These are phyloP conservation scores for Apocheima hispidaria DNA, from an alignment of 2,888 invertebrate genomes.

Conservation along the genomic window DNA sequence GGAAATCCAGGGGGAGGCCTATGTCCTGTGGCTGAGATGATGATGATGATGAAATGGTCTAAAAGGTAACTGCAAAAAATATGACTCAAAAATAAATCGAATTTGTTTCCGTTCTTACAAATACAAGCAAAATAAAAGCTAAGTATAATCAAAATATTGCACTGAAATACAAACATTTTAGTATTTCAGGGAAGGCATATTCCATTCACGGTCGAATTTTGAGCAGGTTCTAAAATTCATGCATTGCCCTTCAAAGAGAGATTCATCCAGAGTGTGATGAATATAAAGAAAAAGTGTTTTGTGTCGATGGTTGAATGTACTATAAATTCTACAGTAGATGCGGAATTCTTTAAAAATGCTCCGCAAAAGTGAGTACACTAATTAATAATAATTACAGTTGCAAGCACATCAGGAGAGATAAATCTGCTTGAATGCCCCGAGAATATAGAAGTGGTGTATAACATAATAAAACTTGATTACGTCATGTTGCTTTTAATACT, in stretches of 20 bases:
- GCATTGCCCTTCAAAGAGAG: conserved; percentile 32
- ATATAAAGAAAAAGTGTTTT: no score
- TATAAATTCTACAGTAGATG: conserved; percentile 1
- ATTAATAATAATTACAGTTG: background rate
- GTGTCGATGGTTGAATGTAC: no score
- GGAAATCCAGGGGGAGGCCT: no score
- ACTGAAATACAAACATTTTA: conserved; percentile 15
- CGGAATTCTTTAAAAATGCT: conserved; percentile 1
- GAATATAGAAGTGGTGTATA: no score
- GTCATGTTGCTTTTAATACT: no score
- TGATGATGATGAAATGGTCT: no score
- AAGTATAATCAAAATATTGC: background rate
- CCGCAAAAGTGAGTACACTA: background rate
- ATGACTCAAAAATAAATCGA: background rate
- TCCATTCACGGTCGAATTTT: conserved; percentile 32
- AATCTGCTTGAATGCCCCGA: background rate
- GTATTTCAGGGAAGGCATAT: conserved; percentile 9
- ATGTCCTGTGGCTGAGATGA: no score
- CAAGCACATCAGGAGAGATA: background rate
- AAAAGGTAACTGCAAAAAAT: background rate
- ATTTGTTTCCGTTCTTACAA: background rate
- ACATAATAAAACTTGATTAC: no score
- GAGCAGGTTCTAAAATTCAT: conserved; percentile 37
- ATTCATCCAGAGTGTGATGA: conserved; percentile 23
- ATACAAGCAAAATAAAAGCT: background rate